Conservation (phyloP, 2,888 invertebrate genomes). For the Seira ritae region DNA sequence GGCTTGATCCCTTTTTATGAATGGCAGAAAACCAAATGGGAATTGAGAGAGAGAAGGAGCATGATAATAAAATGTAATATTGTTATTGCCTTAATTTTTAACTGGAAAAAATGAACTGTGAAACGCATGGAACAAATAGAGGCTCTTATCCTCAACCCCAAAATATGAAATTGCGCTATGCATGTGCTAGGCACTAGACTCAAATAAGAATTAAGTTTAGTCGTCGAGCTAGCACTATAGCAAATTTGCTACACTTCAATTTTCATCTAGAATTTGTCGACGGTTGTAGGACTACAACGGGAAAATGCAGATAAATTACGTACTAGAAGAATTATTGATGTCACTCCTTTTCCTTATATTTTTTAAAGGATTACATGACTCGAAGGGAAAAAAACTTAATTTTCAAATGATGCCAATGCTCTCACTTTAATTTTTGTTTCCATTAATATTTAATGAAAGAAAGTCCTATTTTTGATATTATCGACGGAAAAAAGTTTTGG, state of each 20-base stretch:
- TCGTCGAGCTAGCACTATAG: too few relatives aligned
- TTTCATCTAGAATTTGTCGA: too few relatives aligned
- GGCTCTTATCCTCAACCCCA: not conserved
- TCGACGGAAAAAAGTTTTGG: not conserved
- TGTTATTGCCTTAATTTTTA: slow-evolving; percentile 6
- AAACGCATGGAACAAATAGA: not conserved
- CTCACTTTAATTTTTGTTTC: slow-evolving; percentile 5
- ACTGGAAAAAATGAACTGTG: not conserved
- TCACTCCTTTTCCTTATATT: too few relatives aligned
- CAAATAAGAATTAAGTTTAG: too few relatives aligned
- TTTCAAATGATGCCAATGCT: not conserved
- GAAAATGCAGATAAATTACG: too few relatives aligned
- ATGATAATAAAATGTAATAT: slow-evolving; percentile 10
- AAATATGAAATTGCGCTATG: too few relatives aligned
- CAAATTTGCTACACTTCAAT: too few relatives aligned
- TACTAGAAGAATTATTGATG: too few relatives aligned
- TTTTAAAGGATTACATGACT: too few relatives aligned
- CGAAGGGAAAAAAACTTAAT: too few relatives aligned
- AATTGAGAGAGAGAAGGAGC: not conserved
- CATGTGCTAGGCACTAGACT: too few relatives aligned
- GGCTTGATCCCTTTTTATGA: slow-evolving; percentile 23
- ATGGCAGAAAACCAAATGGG: not conserved
- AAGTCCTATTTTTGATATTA: not conserved
- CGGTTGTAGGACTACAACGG: too few relatives aligned
- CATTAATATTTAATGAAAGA: not conserved